Conservation (phyloP, 2,888 invertebrate species). For the Hedychridium roseum region DNA sequence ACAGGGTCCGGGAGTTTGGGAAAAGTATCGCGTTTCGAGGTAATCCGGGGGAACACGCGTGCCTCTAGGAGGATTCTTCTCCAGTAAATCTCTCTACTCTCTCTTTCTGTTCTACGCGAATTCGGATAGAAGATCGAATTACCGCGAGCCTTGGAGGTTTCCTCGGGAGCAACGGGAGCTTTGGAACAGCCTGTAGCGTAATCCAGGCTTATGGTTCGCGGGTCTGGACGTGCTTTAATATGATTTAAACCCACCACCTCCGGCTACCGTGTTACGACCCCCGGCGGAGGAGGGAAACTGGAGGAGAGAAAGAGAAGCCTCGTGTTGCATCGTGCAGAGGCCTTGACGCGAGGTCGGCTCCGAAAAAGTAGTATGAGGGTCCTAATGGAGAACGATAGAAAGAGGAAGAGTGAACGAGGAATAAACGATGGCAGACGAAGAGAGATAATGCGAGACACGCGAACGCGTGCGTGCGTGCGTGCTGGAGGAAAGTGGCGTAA, state of each 20-base stretch:
- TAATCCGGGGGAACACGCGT: too few species aligned
- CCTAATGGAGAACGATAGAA: background rate
- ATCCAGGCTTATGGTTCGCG: conserved; percentile 38
- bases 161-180: conserved; percentile 16
- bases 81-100: background rate
- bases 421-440: background rate
- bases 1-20: too few species aligned
- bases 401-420: background rate
- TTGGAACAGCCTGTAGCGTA: conserved; percentile 23
- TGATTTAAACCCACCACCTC: conserved; percentile 50
- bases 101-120: background rate
- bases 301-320: too few species aligned
- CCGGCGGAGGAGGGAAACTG: too few species aligned
- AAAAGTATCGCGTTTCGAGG: too few species aligned
- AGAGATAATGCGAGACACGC: conserved; percentile 6
- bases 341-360: conserved; percentile 32
- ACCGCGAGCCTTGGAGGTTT: conserved; percentile 21
- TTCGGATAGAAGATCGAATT: conserved; percentile 26
- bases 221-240: conserved; percentile 47
- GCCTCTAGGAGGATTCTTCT: too few species aligned
- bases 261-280: conserved; percentile 51
- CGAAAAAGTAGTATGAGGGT: background rate
- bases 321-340: conserved; percentile 22
- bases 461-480: conserved; percentile 32
- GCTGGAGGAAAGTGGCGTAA: conserved; percentile 35